Evolutionary conservation across 2,888 invertebrate genomes (phyloP).

Genomic region (Lasioglossum oenotherae): DNA sequence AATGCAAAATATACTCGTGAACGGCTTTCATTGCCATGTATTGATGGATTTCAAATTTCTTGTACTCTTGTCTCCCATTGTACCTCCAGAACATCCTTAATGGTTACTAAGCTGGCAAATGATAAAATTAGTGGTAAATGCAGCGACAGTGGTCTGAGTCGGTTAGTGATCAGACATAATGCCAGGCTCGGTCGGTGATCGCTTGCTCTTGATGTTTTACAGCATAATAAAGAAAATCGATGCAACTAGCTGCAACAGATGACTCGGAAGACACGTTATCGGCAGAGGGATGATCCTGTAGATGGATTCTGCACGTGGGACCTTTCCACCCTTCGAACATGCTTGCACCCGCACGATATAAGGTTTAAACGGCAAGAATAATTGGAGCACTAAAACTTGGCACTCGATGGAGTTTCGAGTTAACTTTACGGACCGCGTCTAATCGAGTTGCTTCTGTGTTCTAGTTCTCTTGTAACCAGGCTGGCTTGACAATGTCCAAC

Average conservation of each 20-base stretch:
- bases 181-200: no score
- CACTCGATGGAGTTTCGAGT: conserved; percentile 17
- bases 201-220: not conserved
- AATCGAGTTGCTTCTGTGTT: conserved; percentile 34
- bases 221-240: not conserved
- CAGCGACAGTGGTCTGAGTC: not conserved
- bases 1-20: no score
- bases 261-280: conserved; percentile 23
- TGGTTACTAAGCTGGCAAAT: not conserved
- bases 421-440: conserved; percentile 33
- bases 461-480: conserved; percentile 14
- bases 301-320: not conserved
- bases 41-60: no score
- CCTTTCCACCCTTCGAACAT: conserved; percentile 5
- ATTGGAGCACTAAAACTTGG: conserved; percentile 23
- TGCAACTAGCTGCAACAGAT: not conserved
- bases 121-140: not conserved
- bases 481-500: not conserved
- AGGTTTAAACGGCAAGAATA: not conserved
- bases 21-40: no score
- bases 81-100: no score
- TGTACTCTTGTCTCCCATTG: no score
- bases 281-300: not conserved
- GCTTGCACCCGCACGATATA: not conserved
- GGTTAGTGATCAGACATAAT: not conserved